Evolutionary conservation across 1,140 invertebrate species (phyloP).

Genomic region (Marisa cornuarietis): DNA sequence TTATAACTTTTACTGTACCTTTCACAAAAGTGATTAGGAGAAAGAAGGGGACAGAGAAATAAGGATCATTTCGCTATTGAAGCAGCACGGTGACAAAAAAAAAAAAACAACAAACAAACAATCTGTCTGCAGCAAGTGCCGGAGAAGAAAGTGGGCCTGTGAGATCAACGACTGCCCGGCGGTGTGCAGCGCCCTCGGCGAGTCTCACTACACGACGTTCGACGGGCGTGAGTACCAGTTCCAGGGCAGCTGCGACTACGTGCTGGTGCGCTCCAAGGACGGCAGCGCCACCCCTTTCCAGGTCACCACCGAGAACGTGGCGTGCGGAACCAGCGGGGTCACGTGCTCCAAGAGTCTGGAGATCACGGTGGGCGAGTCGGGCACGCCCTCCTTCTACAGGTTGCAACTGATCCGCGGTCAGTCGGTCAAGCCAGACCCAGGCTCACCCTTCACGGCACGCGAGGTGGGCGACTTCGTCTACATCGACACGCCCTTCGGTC

Average conservation of each 20-base stretch:
- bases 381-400: conserved; percentile 47
- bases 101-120: no score
- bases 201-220: conserved; percentile 83
- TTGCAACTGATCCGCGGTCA: conserved; percentile 58
- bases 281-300: conserved; percentile 29
- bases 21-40: no score
- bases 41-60: no score
- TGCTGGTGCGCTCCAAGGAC: conserved; percentile 74
- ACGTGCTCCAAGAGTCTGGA: conserved; percentile 87
- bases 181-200: conserved; percentile 73
- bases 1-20: no score
- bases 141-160: conserved; percentile 55
- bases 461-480: conserved; percentile 80
- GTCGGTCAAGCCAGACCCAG: conserved; percentile 47
- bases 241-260: conserved; percentile 87
- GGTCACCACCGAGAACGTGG: conserved; percentile 74
- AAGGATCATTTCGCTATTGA: no score
- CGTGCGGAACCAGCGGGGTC: conserved; percentile 85
- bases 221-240: conserved; percentile 86
- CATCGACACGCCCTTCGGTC: conserved; percentile 78
- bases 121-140: conserved; percentile 49
- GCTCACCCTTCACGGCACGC: conserved; percentile 68
- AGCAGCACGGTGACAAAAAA: no score
- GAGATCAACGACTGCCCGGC: conserved; percentile 62
- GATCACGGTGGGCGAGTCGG: conserved; percentile 67